Conservation (phyloP, 2,797 vertebrate species). For the Gambelia wislizenii region DNA sequence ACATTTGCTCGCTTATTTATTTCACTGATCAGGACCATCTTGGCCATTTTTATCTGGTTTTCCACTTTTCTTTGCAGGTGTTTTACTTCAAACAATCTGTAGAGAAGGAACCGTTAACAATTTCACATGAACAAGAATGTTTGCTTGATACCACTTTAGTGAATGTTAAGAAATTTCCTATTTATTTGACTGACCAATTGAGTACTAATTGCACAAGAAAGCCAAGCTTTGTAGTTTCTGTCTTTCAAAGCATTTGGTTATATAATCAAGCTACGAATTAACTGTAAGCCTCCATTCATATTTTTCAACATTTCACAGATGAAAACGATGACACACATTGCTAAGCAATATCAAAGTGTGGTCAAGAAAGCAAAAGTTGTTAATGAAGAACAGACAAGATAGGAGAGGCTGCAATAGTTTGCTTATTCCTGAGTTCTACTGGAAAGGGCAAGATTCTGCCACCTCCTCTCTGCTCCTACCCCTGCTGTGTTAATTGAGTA, state of each 20-base stretch:
- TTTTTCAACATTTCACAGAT: too few species aligned
- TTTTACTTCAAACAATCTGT: constrained; percentile 93
- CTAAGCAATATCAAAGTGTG: too few species aligned
- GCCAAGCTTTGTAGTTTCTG: background rate
- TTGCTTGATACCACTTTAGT: background rate
- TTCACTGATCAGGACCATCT: constrained; percentile 98
- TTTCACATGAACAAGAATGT: background rate
- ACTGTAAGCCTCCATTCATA: constrained; percentile 9
- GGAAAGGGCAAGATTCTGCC: too few species aligned
- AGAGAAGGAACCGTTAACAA: constrained; percentile 11
- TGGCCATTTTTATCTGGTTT: constrained; percentile 99
- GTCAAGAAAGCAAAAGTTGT: too few species aligned
- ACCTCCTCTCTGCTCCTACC: too few species aligned
- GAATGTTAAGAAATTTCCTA: background rate
- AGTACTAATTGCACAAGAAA: constrained; percentile 3
- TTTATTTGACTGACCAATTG: background rate
- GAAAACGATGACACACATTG: too few species aligned
- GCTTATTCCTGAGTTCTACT: too few species aligned
- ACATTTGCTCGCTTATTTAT: constrained; percentile 95
- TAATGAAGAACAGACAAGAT: too few species aligned
- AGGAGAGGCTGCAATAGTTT: too few species aligned
- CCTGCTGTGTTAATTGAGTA: too few species aligned
- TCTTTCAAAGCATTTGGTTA: background rate
- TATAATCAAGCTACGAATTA: constrained; percentile 13
- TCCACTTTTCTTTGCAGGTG: constrained; percentile 94